A percentile compares a stretch with the other conserved stretches of the same genome.
Evolutionary conservation across 2,888 invertebrate genomes (phyloP).

Genomic region (Dendrolimus houi): DNA sequence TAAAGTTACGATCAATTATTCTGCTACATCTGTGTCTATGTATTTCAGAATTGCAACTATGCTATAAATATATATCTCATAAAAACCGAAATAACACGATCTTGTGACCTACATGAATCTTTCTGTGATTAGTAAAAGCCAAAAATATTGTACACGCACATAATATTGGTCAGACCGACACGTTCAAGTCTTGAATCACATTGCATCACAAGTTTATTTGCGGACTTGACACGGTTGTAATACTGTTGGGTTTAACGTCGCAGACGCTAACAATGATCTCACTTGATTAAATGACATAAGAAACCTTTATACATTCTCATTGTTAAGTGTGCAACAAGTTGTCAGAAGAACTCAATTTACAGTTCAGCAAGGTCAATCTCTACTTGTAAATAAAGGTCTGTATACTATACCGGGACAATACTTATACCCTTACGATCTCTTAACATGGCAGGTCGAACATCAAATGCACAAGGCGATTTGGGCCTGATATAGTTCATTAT

Average conservation of each 20-base stretch:
- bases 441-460: no score
- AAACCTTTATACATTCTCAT: background rate
- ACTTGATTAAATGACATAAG: slow-evolving; percentile 4
- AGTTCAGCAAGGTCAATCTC: background rate
- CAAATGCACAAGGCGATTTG: no score
- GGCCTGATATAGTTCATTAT: no score
- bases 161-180: background rate
- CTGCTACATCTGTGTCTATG: no score
- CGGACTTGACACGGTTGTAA: slow-evolving; percentile 45
- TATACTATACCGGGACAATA: no score
- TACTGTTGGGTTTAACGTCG: slow-evolving; percentile 20
- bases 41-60: no score
- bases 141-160: slow-evolving; percentile 19
- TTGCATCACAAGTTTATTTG: slow-evolving; percentile 60
- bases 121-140: slow-evolving; percentile 23
- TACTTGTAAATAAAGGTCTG: no score
- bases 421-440: no score
- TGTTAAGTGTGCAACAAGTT: background rate
- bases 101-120: no score
- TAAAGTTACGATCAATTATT: no score
- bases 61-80: no score
- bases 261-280: slow-evolving; percentile 20
- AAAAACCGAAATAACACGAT: no score
- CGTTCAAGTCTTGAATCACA: slow-evolving; percentile 3
- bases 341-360: background rate